Conservation (phyloP, 2,888 invertebrate species). For the Brenthis daphne region DNA sequence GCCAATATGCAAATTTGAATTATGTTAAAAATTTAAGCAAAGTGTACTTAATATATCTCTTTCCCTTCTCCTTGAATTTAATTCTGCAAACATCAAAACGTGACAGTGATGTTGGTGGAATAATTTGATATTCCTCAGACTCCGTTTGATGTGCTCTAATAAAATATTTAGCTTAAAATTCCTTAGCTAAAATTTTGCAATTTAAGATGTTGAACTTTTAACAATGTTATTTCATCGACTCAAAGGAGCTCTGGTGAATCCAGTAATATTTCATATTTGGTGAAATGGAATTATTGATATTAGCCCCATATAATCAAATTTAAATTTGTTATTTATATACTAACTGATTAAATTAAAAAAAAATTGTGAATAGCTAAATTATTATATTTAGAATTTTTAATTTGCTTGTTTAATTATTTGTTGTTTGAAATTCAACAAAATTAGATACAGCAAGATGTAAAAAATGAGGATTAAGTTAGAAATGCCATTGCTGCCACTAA, state of each 20-base stretch:
- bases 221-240: constrained; percentile 17
- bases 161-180: constrained; percentile 37
- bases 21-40: constrained; percentile 11
- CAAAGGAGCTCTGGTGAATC: constrained; percentile 3
- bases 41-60: constrained; percentile 14
- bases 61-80: constrained; percentile 21
- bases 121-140: constrained; percentile 31
- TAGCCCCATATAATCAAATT: too few species aligned
- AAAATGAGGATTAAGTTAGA: constrained; percentile 8
- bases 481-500: constrained; percentile 37
- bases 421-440: not conserved
- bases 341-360: not conserved
- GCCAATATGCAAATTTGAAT: constrained; percentile 1
- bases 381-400: too few species aligned
- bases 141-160: constrained; percentile 31
- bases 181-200: constrained; percentile 29
- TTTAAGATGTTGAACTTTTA: constrained; percentile 27
- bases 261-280: not conserved
- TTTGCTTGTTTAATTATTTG: too few species aligned
- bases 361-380: too few species aligned
- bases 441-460: constrained; percentile 6
- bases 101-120: constrained; percentile 29
- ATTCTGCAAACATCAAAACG: constrained; percentile 32
- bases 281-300: not conserved
- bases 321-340: not conserved